phyloP scores from a whole-genome alignment of 2,888 invertebrate genomes.

The Gisinianus flammeolus region DNA sequence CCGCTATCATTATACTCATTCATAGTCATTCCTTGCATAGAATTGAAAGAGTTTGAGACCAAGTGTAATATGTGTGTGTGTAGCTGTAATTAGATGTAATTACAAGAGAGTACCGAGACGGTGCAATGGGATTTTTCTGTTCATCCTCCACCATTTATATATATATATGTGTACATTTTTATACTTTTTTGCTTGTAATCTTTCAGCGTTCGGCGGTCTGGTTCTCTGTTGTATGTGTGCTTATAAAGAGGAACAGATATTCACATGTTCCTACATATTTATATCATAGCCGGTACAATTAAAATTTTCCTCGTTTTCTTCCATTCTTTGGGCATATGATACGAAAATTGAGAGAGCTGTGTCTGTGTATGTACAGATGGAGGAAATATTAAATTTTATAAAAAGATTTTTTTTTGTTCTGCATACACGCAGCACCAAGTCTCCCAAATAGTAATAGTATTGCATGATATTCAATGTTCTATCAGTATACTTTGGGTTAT shows the following conservation, averaged over 20 bases:
- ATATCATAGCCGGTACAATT: not conserved
- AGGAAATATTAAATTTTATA: not conserved
- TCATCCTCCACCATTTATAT: not conserved
- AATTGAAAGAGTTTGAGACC: no score
- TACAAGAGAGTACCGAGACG: slow-evolving; percentile 8
- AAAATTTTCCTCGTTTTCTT: not conserved
- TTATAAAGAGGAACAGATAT: not conserved
- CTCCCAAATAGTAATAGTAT: not conserved
- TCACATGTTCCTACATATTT: not conserved
- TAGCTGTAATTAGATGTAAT: slow-evolving; percentile 33
- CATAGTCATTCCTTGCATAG: no score
- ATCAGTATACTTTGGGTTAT: not conserved
- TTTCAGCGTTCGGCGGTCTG: not conserved
- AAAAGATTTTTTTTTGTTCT: not conserved
- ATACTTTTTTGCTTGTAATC: not conserved
- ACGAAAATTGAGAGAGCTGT: not conserved
- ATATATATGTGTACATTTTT: not conserved
- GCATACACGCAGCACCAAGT: not conserved
- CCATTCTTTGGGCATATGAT: not conserved
- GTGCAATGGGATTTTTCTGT: not conserved
- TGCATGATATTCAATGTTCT: not conserved
- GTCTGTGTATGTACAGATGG: not conserved
- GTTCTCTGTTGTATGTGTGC: not conserved
- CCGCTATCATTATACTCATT: no score
- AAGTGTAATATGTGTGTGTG: not conserved